Conservation (phyloP, 2,797 vertebrate species). For the Sandelia bainsii region DNA sequence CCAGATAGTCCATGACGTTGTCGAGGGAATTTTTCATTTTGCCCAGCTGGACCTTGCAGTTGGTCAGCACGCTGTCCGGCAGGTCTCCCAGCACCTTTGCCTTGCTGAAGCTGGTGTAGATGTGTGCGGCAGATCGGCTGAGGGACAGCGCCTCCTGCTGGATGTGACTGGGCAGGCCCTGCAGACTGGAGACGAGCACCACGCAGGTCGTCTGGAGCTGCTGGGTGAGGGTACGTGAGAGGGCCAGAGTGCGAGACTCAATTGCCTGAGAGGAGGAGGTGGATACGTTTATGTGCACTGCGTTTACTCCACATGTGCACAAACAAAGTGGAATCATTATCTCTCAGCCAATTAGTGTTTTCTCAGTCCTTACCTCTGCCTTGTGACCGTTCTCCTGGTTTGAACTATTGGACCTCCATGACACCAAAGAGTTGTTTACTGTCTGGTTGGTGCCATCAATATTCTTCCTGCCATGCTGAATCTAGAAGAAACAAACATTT, state of each 20-base stretch:
- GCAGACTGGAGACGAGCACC: constrained; percentile 86
- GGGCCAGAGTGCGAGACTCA: constrained; percentile 89
- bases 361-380: constrained; percentile 71
- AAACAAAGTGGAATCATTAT: background rate
- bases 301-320: background rate
- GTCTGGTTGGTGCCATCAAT: constrained; percentile 88
- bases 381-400: constrained; percentile 72
- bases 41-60: constrained; percentile 87
- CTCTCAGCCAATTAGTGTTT: background rate
- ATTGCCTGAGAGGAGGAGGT: constrained; percentile 80
- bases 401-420: constrained; percentile 83
- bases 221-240: constrained; percentile 89
- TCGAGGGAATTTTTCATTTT: constrained; percentile 92
- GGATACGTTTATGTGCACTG: background rate
- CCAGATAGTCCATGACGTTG: constrained; percentile 93
- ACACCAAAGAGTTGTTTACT: constrained; percentile 84
- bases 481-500: constrained; percentile 79
- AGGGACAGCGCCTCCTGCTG: constrained; percentile 88
- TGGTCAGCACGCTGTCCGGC: constrained; percentile 83
- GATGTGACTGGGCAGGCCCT: constrained; percentile 90
- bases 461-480: constrained; percentile 90
- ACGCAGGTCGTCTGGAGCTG: constrained; percentile 94
- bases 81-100: constrained; percentile 85
- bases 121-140: constrained; percentile 83
- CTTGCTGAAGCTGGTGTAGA: constrained; percentile 85